Conservation (phyloP, 2,113 vertebrate genomes). For the Saimiri boliviensis region DNA sequence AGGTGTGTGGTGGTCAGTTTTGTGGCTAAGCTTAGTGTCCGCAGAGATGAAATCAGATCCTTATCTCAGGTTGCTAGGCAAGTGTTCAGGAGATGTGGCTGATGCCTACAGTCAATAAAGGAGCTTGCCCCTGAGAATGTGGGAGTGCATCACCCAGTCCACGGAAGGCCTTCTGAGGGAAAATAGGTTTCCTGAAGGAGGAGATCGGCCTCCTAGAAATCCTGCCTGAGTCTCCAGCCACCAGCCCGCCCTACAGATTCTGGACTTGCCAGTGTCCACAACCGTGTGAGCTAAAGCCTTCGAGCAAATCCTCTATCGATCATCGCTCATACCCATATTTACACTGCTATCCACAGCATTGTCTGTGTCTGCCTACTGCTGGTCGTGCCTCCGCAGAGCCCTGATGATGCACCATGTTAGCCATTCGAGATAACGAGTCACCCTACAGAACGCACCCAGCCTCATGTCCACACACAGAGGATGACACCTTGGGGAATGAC, state of each 20-base stretch:
- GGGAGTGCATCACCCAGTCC: background rate
- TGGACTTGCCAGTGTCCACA: accelerated
- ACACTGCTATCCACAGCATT: background rate
- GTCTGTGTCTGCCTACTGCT: background rate
- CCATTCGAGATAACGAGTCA: background rate
- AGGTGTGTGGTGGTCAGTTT: background rate
- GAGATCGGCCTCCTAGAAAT: background rate
- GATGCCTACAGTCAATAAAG: background rate
- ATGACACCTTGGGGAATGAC: background rate
- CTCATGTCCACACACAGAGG: background rate
- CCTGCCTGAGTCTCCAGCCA: background rate
- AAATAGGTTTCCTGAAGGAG: background rate
- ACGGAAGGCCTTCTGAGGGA: background rate
- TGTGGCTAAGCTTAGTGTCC: background rate
- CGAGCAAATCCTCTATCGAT: background rate
- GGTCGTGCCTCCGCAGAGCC: background rate
- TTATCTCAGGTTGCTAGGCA: background rate
- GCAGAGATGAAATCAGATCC: background rate
- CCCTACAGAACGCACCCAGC: background rate
- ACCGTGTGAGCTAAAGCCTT: background rate
- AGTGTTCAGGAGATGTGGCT: no score
- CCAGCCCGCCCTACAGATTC: background rate
- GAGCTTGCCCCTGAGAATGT: background rate
- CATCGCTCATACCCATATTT: background rate
- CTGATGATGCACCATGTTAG: background rate